Percentiles rank a stretch among this genome's conserved stretches.
phyloP scores from a whole-genome alignment of 1,140 invertebrate genomes.

The Platyscapa corneri region DNA sequence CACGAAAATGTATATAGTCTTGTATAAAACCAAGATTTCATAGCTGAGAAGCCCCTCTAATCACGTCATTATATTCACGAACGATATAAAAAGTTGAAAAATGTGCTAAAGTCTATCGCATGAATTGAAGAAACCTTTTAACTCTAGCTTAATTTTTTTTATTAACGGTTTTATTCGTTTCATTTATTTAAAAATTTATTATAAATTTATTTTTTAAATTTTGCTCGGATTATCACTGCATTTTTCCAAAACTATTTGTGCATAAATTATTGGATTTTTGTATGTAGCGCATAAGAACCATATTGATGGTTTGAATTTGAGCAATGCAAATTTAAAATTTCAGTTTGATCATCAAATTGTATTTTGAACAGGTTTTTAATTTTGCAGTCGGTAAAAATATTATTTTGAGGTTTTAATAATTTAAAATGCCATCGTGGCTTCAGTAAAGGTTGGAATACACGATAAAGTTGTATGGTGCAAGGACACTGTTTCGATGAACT shows the following conservation, averaged over 20 bases:
- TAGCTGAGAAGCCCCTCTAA: neutral
- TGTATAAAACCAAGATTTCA: neutral
- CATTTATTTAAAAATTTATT: too few relatives aligned
- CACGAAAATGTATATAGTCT: neutral
- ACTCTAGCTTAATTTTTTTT: neutral
- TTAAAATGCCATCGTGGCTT: neutral
- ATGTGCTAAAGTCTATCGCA: neutral
- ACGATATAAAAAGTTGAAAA: neutral
- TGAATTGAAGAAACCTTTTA: neutral
- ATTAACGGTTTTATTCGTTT: neutral
- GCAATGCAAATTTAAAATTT: too few relatives aligned
- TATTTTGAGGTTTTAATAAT: too few relatives aligned
- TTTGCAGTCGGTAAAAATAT: too few relatives aligned
- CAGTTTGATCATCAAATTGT: too few relatives aligned
- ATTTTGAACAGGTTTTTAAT: too few relatives aligned
- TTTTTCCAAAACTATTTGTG: neutral
- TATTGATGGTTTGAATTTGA: too few relatives aligned
- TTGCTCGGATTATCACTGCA: neutral
- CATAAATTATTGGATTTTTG: too few relatives aligned
- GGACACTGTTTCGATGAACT: neutral
- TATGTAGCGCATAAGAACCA: too few relatives aligned
- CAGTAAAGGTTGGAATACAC: neutral
- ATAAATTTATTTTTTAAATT: neutral
- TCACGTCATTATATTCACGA: neutral
- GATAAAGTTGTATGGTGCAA: neutral